phyloP scores from a whole-genome alignment of 2,888 invertebrate species.

The Caenorhabditis sp. region DNA sequence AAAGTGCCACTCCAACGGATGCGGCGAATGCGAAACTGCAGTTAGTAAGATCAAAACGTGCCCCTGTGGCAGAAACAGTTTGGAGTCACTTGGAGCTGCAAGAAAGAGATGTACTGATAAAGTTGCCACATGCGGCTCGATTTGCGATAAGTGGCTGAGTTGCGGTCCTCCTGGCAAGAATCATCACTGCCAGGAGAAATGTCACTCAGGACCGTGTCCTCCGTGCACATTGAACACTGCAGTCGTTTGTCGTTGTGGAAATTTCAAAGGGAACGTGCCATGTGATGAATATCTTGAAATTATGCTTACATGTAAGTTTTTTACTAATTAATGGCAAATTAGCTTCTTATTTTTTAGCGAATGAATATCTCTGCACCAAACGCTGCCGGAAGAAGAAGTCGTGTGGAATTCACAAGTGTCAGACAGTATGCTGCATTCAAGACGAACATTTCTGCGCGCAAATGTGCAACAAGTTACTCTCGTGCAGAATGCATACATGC shows the following conservation, averaged over 20 bases:
- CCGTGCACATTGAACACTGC: slow-evolving; percentile 89
- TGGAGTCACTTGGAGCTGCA: slow-evolving; percentile 84
- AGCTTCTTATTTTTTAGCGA: slow-evolving; percentile 61
- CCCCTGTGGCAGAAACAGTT: slow-evolving; percentile 88
- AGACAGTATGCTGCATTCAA: slow-evolving; percentile 92
- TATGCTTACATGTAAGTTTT: slow-evolving; percentile 43
- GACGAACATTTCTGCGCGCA: slow-evolving; percentile 89
- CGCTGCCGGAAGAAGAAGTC: slow-evolving; percentile 89
- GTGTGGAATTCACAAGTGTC: slow-evolving; percentile 90
- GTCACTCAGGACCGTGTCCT: slow-evolving; percentile 89
- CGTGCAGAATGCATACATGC: slow-evolving; percentile 93
- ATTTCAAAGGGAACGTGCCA: slow-evolving; percentile 87
- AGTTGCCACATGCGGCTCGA: slow-evolving; percentile 89
- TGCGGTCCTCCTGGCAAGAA: slow-evolving; percentile 86
- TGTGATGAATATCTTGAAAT: slow-evolving; percentile 71
- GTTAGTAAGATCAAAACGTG: slow-evolving; percentile 88
- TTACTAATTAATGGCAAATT: too few species aligned
- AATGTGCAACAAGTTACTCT: slow-evolving; percentile 88
- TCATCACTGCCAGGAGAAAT: slow-evolving; percentile 88
- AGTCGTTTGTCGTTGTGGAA: slow-evolving; percentile 91
- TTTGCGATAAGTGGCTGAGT: slow-evolving; percentile 87
- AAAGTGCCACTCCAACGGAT: slow-evolving; percentile 82
- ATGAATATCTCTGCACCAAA: slow-evolving; percentile 88
- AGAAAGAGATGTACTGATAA: slow-evolving; percentile 88
- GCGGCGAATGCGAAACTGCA: slow-evolving; percentile 87